phyloP scores from a whole-genome alignment of 2,113 vertebrate genomes.

The Pseudorasbora parva region DNA sequence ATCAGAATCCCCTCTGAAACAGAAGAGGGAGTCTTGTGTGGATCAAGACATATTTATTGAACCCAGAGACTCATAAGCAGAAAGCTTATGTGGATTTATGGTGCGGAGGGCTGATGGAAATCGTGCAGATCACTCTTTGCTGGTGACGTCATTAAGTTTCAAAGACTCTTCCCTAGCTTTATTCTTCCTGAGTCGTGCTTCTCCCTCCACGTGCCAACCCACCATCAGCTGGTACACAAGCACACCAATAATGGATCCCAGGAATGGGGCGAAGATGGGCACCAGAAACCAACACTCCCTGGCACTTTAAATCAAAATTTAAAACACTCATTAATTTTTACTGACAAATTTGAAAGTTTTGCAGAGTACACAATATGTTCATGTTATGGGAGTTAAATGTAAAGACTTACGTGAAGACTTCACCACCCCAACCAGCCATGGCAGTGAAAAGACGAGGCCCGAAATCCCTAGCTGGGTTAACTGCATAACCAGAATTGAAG shows the following conservation, averaged over 20 bases:
- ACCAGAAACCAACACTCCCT: constrained; percentile 90
- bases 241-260: constrained; percentile 85
- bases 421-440: constrained; percentile 87
- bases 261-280: constrained; percentile 86
- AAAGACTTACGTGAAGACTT: constrained; percentile 89
- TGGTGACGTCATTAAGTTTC: constrained; percentile 81
- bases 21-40: background rate
- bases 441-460: constrained; percentile 94
- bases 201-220: constrained; percentile 86
- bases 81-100: background rate
- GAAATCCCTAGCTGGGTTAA: constrained; percentile 95
- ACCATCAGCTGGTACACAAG: constrained; percentile 92
- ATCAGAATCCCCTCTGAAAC: background rate
- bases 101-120: background rate
- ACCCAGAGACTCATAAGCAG: constrained; percentile 3
- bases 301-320: constrained; percentile 64
- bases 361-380: background rate
- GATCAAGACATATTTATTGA: background rate
- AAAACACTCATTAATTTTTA: background rate
- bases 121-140: constrained; percentile 69
- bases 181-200: constrained; percentile 69
- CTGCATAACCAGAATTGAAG: constrained; percentile 96
- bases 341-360: background rate
- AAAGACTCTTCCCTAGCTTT: constrained; percentile 69
- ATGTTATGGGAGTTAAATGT: background rate